phyloP scores from a whole-genome alignment of 2,888 invertebrate species.

The Adelphocoris suturalis region DNA sequence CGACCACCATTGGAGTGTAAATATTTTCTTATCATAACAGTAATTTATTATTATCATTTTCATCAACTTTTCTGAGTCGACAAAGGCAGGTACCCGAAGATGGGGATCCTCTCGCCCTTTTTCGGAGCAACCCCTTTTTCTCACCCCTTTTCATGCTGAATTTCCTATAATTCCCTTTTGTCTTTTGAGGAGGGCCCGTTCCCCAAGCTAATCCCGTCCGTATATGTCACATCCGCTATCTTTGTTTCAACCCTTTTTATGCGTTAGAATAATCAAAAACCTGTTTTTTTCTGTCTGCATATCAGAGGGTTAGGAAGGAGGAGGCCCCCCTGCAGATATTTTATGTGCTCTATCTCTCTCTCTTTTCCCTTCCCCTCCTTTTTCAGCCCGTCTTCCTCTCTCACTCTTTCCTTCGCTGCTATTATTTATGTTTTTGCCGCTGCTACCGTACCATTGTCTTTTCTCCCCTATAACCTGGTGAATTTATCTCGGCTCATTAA shows the following conservation, averaged over 20 bases:
- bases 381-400: conserved; percentile 59
- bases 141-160: conserved; percentile 72
- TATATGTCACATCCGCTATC: conserved; percentile 77
- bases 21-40: too few species aligned
- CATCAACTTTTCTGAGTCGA: conserved; percentile 22
- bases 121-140: conserved; percentile 31
- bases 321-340: conserved; percentile 74
- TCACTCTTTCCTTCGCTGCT: conserved; percentile 74
- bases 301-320: conserved; percentile 73
- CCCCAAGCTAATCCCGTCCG: conserved; percentile 75
- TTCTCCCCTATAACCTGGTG: conserved; percentile 75
- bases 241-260: conserved; percentile 77
- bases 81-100: conserved; percentile 33
- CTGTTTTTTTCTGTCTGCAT: conserved; percentile 76
- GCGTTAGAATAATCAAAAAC: conserved; percentile 77
- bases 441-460: conserved; percentile 73
- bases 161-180: conserved; percentile 76
- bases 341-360: conserved; percentile 74
- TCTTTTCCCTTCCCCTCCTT: conserved; percentile 58
- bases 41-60: neutral
- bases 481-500: conserved; percentile 75
- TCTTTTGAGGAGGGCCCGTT: conserved; percentile 71
- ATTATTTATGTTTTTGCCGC: conserved; percentile 75
- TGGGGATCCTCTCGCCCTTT: conserved; percentile 19
- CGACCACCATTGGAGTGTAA: too few species aligned